These are phyloP conservation scores for Strigamia crassipes DNA, from an alignment of 2,888 invertebrate genomes.

Conservation along the genomic window DNA sequence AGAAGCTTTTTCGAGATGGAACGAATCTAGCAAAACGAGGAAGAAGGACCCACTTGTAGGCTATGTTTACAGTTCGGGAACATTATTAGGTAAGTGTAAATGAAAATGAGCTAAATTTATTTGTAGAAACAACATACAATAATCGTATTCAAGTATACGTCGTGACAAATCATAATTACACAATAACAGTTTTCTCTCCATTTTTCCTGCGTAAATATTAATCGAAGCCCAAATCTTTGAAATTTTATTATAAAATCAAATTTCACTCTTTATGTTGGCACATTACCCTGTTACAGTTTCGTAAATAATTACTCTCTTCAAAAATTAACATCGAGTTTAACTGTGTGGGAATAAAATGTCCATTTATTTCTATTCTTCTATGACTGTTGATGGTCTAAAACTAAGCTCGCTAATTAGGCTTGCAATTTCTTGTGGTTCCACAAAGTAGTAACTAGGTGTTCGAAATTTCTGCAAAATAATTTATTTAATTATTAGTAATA, in stretches of 20 bases:
- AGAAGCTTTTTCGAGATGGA: neutral
- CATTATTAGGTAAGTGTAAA: neutral
- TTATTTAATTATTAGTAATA: too few species aligned
- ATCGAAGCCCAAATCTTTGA: neutral
- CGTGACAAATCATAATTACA: neutral
- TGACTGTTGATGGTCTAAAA: neutral
- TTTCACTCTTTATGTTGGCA: neutral
- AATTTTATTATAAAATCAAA: neutral
- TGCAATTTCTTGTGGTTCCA: conserved; percentile 84
- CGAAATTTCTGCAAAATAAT: conserved; percentile 69
- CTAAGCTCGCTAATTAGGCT: neutral
- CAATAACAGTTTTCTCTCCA: neutral
- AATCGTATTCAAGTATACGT: neutral
- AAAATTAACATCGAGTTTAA: neutral
- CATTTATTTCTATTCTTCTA: neutral
- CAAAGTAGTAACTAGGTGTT: conserved; percentile 88
- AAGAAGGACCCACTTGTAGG: neutral
- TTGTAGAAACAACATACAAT: neutral
- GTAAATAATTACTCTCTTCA: neutral
- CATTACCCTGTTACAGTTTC: neutral
- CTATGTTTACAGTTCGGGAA: neutral
- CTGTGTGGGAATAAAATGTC: neutral
- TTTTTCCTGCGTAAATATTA: neutral
- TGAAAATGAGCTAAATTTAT: neutral
- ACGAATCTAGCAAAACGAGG: neutral